Percentiles rank a stretch among this genome's conserved stretches.
Conservation (phyloP, 2,113 vertebrate species). For the Steatornis caripensis region DNA sequence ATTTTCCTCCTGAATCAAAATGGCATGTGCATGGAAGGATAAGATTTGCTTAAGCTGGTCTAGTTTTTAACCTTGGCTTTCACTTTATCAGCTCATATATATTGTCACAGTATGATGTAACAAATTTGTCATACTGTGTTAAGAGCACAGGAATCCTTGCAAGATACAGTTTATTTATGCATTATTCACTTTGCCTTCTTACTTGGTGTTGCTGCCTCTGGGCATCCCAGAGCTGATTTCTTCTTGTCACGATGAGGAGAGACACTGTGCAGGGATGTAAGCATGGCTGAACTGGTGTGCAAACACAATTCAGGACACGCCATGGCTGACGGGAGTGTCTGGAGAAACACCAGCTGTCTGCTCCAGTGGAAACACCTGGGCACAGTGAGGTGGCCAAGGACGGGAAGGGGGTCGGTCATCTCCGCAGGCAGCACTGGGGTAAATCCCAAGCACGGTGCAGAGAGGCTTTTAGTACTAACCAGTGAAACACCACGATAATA, state of each 20-base stretch:
- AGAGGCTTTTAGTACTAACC: not conserved
- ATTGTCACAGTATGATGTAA: not conserved
- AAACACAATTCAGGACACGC: not conserved
- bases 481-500: not conserved
- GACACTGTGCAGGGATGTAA: not conserved
- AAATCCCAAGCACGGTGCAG: not conserved
- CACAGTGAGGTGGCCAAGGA: not conserved
- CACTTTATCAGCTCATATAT: not conserved
- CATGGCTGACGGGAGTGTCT: rapidly evolving
- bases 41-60: not conserved
- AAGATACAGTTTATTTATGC: not conserved
- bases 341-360: not conserved
- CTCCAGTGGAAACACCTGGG: not conserved
- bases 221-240: not conserved
- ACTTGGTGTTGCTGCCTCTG: not conserved
- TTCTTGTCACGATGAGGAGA: not conserved
- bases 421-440: not conserved
- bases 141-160: not conserved
- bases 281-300: not conserved
- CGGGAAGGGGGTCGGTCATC: not conserved
- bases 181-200: not conserved
- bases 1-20: not conserved
- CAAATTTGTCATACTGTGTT: not conserved
- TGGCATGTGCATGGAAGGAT: not conserved
- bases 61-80: not conserved